A percentile compares a stretch with the other conserved stretches of the same genome.
phyloP scores from a whole-genome alignment of 2,113 vertebrate genomes.

The Phyllostomus hastatus region DNA sequence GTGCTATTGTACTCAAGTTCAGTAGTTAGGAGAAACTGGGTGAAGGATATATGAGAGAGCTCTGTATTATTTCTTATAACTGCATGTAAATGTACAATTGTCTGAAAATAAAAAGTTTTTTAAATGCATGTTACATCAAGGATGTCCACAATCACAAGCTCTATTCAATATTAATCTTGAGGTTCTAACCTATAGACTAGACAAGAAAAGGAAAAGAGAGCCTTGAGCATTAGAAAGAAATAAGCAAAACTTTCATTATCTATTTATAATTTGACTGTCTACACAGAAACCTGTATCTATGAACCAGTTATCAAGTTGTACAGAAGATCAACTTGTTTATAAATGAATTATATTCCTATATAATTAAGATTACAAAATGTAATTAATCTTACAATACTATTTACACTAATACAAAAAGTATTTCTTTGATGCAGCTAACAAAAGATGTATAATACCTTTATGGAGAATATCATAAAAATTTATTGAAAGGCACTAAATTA shows the following conservation, averaged over 20 bases:
- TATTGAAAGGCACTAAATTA: background rate
- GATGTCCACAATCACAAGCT: background rate
- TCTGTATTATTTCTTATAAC: background rate
- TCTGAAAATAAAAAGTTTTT: background rate
- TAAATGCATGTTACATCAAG: background rate
- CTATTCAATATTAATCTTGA: background rate
- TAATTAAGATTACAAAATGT: too few relatives aligned
- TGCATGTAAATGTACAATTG: background rate
- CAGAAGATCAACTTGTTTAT: background rate
- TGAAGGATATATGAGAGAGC: background rate
- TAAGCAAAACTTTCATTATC: background rate
- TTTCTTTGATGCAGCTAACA: background rate
- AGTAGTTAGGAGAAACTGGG: background rate
- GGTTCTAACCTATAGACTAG: background rate
- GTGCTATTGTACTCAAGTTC: background rate
- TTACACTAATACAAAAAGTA: background rate
- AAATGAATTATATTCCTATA: background rate
- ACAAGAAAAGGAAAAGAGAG: background rate
- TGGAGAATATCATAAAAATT: background rate
- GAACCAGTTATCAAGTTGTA: background rate
- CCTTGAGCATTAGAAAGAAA: background rate
- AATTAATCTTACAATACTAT: background rate
- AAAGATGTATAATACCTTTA: background rate
- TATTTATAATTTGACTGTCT: background rate
- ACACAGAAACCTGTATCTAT: background rate